Conservation (phyloP, 2,113 vertebrate species). For the Mustela lutreola region DNA sequence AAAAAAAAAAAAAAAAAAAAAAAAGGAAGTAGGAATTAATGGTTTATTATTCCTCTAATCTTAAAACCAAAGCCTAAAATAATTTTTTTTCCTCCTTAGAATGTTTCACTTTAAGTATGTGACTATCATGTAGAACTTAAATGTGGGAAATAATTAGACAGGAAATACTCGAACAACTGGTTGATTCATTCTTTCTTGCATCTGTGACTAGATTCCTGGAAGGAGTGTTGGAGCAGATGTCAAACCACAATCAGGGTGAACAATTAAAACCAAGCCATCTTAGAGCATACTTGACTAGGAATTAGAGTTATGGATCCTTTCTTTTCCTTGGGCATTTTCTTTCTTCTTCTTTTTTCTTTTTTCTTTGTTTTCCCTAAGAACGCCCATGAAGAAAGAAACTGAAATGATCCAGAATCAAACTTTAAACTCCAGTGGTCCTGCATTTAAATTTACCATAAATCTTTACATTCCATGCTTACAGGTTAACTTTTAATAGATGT, state of each 20-base stretch:
- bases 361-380: not conserved
- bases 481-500: not conserved
- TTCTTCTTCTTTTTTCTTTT: no score
- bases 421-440: not conserved
- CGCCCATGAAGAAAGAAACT: not conserved
- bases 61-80: slow-evolving; percentile 26
- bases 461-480: not conserved
- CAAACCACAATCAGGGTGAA: slow-evolving; percentile 24
- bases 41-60: not conserved
- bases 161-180: not conserved
- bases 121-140: not conserved
- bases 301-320: not conserved
- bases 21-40: not conserved
- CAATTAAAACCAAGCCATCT: not conserved
- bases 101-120: not conserved
- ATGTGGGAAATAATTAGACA: slow-evolving; percentile 13
- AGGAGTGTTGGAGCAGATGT: slow-evolving; percentile 34
- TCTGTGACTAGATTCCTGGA: slow-evolving; percentile 45
- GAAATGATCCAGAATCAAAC: not conserved
- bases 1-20: no score
- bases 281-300: slow-evolving; percentile 1
- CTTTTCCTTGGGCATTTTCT: not conserved
- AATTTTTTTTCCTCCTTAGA: not conserved
- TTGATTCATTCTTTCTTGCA: not conserved
- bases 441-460: not conserved